Base-by-base conservation (phyloP, 2,113 vertebrate genomes). In the Lucifuga dentata region DNA sequence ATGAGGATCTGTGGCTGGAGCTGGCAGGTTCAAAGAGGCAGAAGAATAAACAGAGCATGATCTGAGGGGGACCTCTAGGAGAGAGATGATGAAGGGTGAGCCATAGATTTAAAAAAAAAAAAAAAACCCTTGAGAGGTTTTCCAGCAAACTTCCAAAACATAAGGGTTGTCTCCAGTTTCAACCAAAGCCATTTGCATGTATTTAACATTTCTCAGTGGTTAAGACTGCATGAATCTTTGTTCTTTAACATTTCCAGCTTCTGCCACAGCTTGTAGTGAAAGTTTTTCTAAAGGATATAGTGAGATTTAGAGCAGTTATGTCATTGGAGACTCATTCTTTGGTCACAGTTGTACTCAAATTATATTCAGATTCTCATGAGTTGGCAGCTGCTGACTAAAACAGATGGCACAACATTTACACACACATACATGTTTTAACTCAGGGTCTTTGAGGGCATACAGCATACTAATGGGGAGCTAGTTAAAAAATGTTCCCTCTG, bases 321-420 rank as follows among this genome's bases (percentile, higher is more conserved):
- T 68, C 46, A 17, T 46, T 29, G 55, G 39, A 45, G 51, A 49
- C 56, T 11, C 11, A 21, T 17, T 21, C 0, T 46, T 19, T 57
- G 33, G 52, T 71, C 56, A 48, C 56, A 40, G 60, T 53, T 51
- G 3, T 9, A 52, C 19, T 68, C 44, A 0, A 8, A 17, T 68
- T 75, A 33, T 57, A 26, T 38, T 70, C 55, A 41, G 29, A 51
- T 72, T 78, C 69, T 85, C 74, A 76, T 32, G 51, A 41, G 50
- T n/a, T 56, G 41, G 60, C 85, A 83, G 86, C 84, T 86, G 82
- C 35, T 68, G 72, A 6, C 59, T 53, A 5, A 73, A 71, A 52
- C 73, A 76, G 75, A 89, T 87, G 78, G 72, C 44, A 12, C 24
- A 39, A 57, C 58, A 66, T 57, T 43, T 3, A 52, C 39, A 52